These are phyloP conservation scores for Oscheius sp. DNA, from an alignment of 2,888 invertebrate species.

Conservation along the genomic window DNA sequence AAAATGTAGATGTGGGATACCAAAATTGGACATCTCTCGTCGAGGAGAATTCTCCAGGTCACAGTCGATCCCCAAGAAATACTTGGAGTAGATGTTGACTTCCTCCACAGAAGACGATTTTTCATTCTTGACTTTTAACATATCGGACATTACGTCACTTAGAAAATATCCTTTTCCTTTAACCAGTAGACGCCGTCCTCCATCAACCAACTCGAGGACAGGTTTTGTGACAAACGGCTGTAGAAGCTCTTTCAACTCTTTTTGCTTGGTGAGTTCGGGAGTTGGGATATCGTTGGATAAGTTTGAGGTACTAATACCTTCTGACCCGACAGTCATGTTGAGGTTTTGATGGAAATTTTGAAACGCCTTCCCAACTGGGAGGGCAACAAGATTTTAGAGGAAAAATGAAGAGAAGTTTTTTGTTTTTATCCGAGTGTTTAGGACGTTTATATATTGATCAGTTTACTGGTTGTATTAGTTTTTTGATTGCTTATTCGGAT, in stretches of 20 bases:
- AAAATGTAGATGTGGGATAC: no score
- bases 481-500: no score
- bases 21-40: no score
- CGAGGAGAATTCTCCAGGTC: constrained; percentile 5
- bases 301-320: no score
- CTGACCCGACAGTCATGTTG: no score
- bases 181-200: not conserved
- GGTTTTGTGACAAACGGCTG: not conserved
- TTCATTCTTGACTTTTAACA: not conserved
- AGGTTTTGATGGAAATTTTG: no score
- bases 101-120: constrained; percentile 1
- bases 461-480: no score
- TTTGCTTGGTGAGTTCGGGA: not conserved
- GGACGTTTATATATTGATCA: no score
- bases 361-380: no score
- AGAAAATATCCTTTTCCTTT: not conserved
- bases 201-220: not conserved
- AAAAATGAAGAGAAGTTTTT: no score
- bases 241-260: not conserved
- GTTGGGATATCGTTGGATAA: constrained; percentile 9
- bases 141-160: not conserved
- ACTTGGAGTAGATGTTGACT: constrained; percentile 13
- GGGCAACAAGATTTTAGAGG: no score
- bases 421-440: no score
- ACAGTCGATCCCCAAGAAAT: constrained; percentile 14